A percentile compares a stretch with the other conserved stretches of the same genome.
These are phyloP conservation scores for Laupala kohalensis DNA, from an alignment of 1,140 invertebrate genomes.

Conservation along the genomic window DNA sequence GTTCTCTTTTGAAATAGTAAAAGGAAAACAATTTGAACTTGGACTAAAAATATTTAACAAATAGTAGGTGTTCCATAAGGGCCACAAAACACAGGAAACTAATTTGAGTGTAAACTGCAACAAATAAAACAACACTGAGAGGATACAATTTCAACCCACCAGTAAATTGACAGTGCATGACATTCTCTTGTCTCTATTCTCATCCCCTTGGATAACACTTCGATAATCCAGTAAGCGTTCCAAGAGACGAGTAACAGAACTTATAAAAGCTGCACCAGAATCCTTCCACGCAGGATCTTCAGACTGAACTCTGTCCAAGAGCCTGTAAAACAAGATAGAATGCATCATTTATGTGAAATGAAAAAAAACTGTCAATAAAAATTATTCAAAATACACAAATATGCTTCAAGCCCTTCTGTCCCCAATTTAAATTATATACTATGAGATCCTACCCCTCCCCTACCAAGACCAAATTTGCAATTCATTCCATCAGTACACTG, in stretches of 20 bases:
- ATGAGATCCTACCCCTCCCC: too few species aligned
- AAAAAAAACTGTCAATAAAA: neutral
- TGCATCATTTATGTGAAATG: neutral
- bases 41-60: too few species aligned
- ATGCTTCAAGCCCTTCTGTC: neutral
- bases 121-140: too few species aligned
- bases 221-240: constrained; percentile 84
- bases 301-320: constrained; percentile 73
- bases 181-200: constrained; percentile 88
- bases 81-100: too few species aligned
- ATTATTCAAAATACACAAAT: neutral
- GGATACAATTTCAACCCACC: constrained; percentile 33
- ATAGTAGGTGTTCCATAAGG: too few species aligned
- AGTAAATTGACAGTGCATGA: constrained; percentile 93
- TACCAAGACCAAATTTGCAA: neutral
- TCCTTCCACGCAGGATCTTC: constrained; percentile 80
- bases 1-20: too few species aligned
- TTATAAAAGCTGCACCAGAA: constrained; percentile 79
- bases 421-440: neutral
- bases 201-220: constrained; percentile 80
- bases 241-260: constrained; percentile 75
- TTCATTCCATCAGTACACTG: neutral
- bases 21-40: too few species aligned
- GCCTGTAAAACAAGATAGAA: constrained; percentile 35
- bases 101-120: too few species aligned